phyloP scores from a whole-genome alignment of 2,888 invertebrate genomes.

The Neoscelio sp. region DNA sequence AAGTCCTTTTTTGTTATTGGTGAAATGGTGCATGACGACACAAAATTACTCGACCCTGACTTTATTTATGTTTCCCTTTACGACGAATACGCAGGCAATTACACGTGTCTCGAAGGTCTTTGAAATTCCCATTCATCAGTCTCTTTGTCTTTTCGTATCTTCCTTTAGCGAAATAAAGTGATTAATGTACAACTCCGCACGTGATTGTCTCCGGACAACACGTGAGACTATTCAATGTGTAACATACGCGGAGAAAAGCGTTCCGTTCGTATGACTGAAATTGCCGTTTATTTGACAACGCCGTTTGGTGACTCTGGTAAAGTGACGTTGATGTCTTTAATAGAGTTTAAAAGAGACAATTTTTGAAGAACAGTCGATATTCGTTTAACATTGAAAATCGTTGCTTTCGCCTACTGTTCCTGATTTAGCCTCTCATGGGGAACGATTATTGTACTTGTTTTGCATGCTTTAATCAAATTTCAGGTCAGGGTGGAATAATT shows the following conservation, averaged over 20 bases:
- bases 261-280: not conserved
- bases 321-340: slow-evolving; percentile 17
- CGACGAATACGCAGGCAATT: slow-evolving; percentile 25
- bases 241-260: slow-evolving; percentile 8
- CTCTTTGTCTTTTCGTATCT: slow-evolving; percentile 28
- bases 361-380: too few species aligned
- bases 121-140: slow-evolving; percentile 14
- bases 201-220: slow-evolving; percentile 22
- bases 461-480: too few species aligned
- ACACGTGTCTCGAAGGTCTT: slow-evolving; percentile 37
- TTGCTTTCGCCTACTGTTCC: too few species aligned
- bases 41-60: slow-evolving; percentile 38
- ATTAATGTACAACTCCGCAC: slow-evolving; percentile 30
- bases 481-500: too few species aligned
- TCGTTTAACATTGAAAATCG: too few species aligned
- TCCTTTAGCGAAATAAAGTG: slow-evolving; percentile 13
- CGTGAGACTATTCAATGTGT: slow-evolving; percentile 19
- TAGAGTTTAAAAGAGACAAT: too few species aligned
- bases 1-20: not conserved
- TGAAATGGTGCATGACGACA: slow-evolving; percentile 10
- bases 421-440: too few species aligned
- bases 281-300: slow-evolving; percentile 3
- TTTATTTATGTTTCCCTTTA: slow-evolving; percentile 41
- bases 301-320: not conserved
- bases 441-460: too few species aligned